These are phyloP conservation scores for Halictus ligatus DNA, from an alignment of 2,888 invertebrate genomes.

Conservation along the genomic window DNA sequence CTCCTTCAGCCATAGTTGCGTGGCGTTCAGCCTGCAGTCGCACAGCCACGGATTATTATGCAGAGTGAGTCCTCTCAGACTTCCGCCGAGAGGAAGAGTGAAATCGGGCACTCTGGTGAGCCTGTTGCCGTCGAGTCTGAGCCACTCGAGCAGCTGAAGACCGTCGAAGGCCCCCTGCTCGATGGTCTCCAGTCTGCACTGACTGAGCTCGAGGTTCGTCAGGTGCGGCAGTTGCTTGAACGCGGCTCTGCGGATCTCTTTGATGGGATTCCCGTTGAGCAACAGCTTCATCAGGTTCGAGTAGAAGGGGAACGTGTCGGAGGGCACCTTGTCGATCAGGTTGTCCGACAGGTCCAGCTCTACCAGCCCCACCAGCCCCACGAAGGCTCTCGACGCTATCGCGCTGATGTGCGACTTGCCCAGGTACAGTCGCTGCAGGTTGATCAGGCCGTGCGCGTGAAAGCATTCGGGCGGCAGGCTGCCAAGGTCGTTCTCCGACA, in stretches of 20 bases:
- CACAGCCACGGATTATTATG: slow-evolving; percentile 96
- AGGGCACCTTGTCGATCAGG: slow-evolving; percentile 91
- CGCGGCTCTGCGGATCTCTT: slow-evolving; percentile 88
- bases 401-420: slow-evolving; percentile 91
- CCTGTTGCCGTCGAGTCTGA: slow-evolving; percentile 93
- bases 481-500: slow-evolving; percentile 93
- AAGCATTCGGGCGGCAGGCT: slow-evolving; percentile 92
- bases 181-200: slow-evolving; percentile 91
- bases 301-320: slow-evolving; percentile 91
- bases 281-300: slow-evolving; percentile 93
- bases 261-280: slow-evolving; percentile 93
- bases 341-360: slow-evolving; percentile 95
- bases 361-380: slow-evolving; percentile 93
- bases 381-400: slow-evolving; percentile 92
- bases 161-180: slow-evolving; percentile 93
- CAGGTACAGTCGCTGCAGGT: slow-evolving; percentile 94
- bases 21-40: slow-evolving; percentile 92
- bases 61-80: slow-evolving; percentile 91
- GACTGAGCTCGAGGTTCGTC: slow-evolving; percentile 92
- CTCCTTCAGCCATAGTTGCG: slow-evolving; percentile 91
- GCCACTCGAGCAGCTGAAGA: slow-evolving; percentile 92
- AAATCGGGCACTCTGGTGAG: slow-evolving; percentile 87
- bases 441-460: slow-evolving; percentile 91
- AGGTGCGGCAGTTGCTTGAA: slow-evolving; percentile 91
- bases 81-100: slow-evolving; percentile 87